Base-by-base conservation (phyloP, 2,888 invertebrate species). In the Tetanocera ferruginea region DNA sequence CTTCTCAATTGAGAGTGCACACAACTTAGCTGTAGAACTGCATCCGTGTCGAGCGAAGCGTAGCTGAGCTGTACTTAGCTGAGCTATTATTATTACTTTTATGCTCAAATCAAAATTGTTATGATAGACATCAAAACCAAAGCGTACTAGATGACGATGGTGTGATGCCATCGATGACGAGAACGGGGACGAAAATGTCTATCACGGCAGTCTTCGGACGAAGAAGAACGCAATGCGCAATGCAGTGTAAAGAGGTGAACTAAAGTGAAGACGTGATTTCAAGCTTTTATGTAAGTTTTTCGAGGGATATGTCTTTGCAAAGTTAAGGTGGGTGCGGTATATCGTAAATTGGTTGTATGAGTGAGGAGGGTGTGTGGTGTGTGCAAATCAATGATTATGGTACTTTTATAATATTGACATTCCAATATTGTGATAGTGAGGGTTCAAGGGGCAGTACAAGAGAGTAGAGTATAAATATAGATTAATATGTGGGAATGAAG, bases 21-120 rank as follows among this genome's bases (percentile, higher is more conserved):
- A 43, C 25, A 23, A 49, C 51, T 51, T 69, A 25, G 55, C 19
- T 23, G 5, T 23, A 55, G 23, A 23, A 55, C 55, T 23, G 23
- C 55, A 55, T 55, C 55, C 17, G 62, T 25, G 62, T 62, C 25
- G 64, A 28, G 19, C n/a, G 28, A 19, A 31, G 34, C 14, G 17
- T 66, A 52, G 75, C 43, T n/a, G 62, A 28, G 49, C 49, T 31
- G 25, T 28, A 17, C 57, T 37, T 19, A 57, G 55, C 55, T 49
- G 49, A 23, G 67, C 55, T 77, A 76, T 78, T 80, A 74, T 74
- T 74, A 80, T 78, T 71, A 78, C 74, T 49, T 71, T 80, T 74
- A 80, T 78, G 80, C 57, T 66, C 74, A 78, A 78, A 78, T 76
- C 78, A 76, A 80, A 80, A 78, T 78, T 80, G 76, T 78, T 80